A percentile compares a stretch with the other conserved stretches of the same genome.
Evolutionary conservation across 2,888 invertebrate species (phyloP).

Genomic region (Eupeodes luniger): DNA sequence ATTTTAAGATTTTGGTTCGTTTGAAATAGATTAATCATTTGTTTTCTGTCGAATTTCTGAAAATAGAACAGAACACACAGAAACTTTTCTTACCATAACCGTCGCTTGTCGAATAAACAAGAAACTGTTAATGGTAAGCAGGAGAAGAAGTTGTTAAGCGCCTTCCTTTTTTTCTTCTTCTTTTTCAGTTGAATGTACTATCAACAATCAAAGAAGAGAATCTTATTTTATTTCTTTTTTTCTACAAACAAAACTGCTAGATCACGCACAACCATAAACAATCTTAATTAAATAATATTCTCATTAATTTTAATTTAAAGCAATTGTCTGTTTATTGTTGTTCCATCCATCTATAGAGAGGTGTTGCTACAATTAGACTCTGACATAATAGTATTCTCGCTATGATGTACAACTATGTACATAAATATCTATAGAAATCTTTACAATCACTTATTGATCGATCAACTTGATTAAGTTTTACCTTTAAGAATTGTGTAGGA

Average conservation of each 20-base stretch:
- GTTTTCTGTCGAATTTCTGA: background rate
- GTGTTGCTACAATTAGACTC: constrained; percentile 66
- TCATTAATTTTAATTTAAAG: constrained; percentile 67
- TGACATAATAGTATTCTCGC: constrained; percentile 54
- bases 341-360: constrained; percentile 54
- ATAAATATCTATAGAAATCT: constrained; percentile 7
- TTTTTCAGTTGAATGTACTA: constrained; percentile 20
- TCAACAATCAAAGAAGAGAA: constrained; percentile 10
- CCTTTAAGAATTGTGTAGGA: constrained; percentile 38
- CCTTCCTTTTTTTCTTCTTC: background rate
- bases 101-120: background rate
- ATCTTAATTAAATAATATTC: constrained; percentile 70
- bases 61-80: background rate
- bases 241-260: constrained; percentile 32
- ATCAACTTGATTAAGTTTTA: constrained; percentile 53
- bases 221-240: background rate
- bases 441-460: constrained; percentile 53
- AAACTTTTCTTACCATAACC: background rate
- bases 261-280: constrained; percentile 49
- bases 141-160: background rate
- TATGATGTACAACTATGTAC: too few species aligned
- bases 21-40: constrained; percentile 20
- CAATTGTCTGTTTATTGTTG: constrained; percentile 58
- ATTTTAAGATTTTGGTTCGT: background rate
- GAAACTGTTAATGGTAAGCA: constrained; percentile 9